Evolutionary conservation across 2,797 vertebrate species (phyloP).

Genomic region (Coracias cyanogaster): DNA sequence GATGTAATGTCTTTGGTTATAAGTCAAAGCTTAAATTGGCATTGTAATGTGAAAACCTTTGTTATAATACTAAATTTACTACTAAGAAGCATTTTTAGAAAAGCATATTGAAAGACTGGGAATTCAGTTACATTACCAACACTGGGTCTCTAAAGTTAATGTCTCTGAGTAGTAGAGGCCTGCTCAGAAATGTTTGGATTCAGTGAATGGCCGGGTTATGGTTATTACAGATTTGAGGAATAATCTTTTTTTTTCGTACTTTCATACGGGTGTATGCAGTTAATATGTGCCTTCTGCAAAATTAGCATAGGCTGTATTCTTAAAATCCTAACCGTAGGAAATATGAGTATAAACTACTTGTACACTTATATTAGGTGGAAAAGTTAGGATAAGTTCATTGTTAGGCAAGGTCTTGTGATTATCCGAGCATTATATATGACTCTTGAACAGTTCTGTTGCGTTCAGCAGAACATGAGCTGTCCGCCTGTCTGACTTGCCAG

Average conservation of each 20-base stretch:
- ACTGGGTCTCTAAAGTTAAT: not conserved
- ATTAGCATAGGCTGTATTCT: not conserved
- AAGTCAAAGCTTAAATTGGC: not conserved
- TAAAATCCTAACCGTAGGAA: not conserved
- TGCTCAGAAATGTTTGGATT: not conserved
- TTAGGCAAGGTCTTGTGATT: not conserved
- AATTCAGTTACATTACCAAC: not conserved
- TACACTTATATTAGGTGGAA: fast-evolving
- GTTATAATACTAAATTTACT: not conserved
- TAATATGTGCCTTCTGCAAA: not conserved
- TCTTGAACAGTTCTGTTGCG: not conserved
- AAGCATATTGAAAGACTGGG: not conserved
- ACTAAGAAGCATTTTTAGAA: not conserved
- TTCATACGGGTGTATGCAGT: not conserved
- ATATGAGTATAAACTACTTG: not conserved
- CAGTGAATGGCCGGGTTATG: not conserved
- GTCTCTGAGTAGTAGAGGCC: not conserved
- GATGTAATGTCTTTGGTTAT: not conserved
- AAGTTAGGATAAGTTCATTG: not conserved
- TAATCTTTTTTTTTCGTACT: not conserved
- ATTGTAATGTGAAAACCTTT: not conserved
- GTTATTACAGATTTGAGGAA: not conserved
- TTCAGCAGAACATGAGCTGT: not conserved
- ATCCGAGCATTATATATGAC: not conserved
- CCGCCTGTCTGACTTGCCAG: not conserved